Evolutionary conservation across 2,797 vertebrate species (phyloP), one percentile per base, ranked within the genome.

Genomic region (Cuculus canorus): DNA sequence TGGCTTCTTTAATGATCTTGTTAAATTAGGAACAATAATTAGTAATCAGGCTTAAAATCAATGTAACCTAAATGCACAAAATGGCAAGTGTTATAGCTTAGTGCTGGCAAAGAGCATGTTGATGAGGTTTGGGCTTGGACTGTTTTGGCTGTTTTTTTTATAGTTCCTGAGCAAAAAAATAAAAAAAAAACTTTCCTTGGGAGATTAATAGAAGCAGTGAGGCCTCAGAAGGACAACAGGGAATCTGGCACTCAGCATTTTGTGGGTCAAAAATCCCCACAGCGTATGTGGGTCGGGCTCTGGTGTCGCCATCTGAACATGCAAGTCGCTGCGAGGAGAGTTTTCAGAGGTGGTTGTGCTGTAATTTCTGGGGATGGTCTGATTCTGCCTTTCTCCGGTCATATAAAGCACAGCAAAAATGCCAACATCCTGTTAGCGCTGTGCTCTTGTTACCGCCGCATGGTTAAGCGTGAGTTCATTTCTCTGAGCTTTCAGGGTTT

Each of bases 401-500:
- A 16, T 27, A 17, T 23, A 50, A 56, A 78, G 69, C 24, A 4
- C 30, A 33, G 83, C 72, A n/a, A 39, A 69, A 84, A 72, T 15
- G 68, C 52, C 84, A 50, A 2, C 64, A 68, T 84, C 37, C 54
- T 0, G 1, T 60, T 75, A 75, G 73, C 9, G 17, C 64, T 37
- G 33, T 28, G 65, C 59, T 63, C 73, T 92, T 4, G 0, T 72
- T 72, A 52, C 52, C 63, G 25, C 48, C 1, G 1, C 0, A 0
- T 65, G 53, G 86, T 54, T 82, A 63, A 91, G 66, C 0, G 0
- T 18, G 63, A 69, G 63, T 72, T 84, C 78, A 56, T 69, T 76
- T 61, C 83, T 88, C 73, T 39, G 84, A 79, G 90, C 93, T 94
- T 43, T 85, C 90, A 77, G 90, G 73, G 43, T 45, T 82, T 35